These are phyloP conservation scores for Drosophila santomea DNA, from an alignment of 1,140 invertebrate species.

Conservation along the genomic window DNA sequence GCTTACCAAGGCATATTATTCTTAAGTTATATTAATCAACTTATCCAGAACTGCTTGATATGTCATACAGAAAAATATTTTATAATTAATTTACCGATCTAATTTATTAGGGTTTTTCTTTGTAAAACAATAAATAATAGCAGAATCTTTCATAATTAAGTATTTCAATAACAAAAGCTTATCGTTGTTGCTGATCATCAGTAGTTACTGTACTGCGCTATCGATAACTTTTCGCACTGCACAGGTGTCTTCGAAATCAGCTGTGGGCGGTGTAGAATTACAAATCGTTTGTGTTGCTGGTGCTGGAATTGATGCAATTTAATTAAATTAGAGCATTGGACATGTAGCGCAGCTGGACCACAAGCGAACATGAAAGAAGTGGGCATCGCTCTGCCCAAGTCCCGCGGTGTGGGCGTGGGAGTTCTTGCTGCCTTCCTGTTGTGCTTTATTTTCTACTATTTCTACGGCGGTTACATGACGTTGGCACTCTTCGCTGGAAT, in stretches of 20 bases:
- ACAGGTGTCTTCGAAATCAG: constrained; percentile 32
- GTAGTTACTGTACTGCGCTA: background rate
- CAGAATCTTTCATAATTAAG: too few species aligned
- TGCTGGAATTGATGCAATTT: constrained; percentile 19
- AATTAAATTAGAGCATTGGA: constrained; percentile 28
- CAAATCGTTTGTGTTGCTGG: constrained; percentile 19
- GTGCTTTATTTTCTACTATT: constrained; percentile 91
- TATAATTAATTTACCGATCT: too few species aligned
- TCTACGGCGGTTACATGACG: constrained; percentile 91
- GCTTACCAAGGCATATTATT: too few species aligned
- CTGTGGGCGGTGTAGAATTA: constrained; percentile 28
- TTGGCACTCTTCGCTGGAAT: constrained; percentile 89
- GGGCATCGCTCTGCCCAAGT: constrained; percentile 74
- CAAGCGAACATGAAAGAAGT: constrained; percentile 70
- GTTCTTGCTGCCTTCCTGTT: constrained; percentile 61
- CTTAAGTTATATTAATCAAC: too few species aligned
- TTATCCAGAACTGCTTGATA: too few species aligned
- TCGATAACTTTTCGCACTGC: constrained; percentile 17
- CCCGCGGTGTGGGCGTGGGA: constrained; percentile 69
- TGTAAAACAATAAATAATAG: too few species aligned
- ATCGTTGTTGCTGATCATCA: background rate
- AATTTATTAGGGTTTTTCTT: too few species aligned
- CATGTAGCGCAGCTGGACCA: constrained; percentile 54
- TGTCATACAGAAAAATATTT: too few species aligned
- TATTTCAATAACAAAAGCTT: too few species aligned